Evolutionary conservation across 1,140 invertebrate species (phyloP).

Genomic region (Hycleus phaleratus): DNA sequence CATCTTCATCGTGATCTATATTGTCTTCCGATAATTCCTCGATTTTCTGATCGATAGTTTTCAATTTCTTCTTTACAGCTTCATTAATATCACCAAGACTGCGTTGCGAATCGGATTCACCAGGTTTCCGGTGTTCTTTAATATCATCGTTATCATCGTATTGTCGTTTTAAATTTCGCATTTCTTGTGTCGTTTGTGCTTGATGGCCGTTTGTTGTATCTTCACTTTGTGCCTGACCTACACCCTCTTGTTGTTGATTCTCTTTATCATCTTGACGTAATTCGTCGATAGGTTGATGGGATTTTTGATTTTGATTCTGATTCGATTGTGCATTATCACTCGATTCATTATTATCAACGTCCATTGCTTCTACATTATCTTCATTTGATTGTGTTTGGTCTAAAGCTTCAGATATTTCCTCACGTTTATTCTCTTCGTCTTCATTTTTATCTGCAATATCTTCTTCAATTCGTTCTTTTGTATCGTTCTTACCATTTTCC

Average conservation of each 20-base stretch:
- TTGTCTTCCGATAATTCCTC: conserved; percentile 42
- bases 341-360: conserved; percentile 39
- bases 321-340: conserved; percentile 40
- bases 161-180: conserved; percentile 29
- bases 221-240: conserved; percentile 46
- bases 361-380: conserved; percentile 41
- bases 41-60: conserved; percentile 43
- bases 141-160: conserved; percentile 32
- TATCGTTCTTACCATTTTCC: conserved; percentile 28
- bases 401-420: conserved; percentile 32
- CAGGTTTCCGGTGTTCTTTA: conserved; percentile 43
- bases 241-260: conserved; percentile 44
- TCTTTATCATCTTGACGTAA: conserved; percentile 39
- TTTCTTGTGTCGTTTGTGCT: conserved; percentile 35
- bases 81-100: conserved; percentile 43
- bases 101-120: conserved; percentile 43
- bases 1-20: conserved; percentile 42
- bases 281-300: conserved; percentile 35
- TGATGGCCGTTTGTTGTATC: conserved; percentile 44
- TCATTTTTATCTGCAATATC: conserved; percentile 35
- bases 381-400: conserved; percentile 40
- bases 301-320: conserved; percentile 35
- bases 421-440: conserved; percentile 10
- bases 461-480: conserved; percentile 25
- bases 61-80: conserved; percentile 47